A percentile compares a stretch with the other conserved stretches of the same genome.
phyloP scores from a whole-genome alignment of 2,113 vertebrate genomes.

The Ictidomys tridecemlineatus region DNA sequence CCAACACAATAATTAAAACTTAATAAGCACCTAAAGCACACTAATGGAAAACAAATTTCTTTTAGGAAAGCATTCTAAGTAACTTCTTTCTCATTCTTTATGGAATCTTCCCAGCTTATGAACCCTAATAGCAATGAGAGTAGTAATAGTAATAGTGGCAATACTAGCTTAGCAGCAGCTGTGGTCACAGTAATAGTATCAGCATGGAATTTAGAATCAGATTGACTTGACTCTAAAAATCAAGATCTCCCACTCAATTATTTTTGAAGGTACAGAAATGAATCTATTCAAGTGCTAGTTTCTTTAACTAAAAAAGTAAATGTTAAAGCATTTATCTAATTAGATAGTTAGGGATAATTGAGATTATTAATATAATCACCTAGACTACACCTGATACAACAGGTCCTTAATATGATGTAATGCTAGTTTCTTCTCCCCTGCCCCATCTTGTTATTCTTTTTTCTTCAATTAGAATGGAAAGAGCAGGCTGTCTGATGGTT shows the following conservation, averaged over 20 bases:
- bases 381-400: neutral
- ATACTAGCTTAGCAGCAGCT: neutral
- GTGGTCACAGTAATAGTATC: neutral
- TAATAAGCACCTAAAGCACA: neutral
- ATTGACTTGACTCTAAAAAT: neutral
- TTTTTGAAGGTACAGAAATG: neutral
- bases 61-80: neutral
- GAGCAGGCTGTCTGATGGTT: neutral
- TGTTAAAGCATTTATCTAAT: neutral
- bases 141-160: neutral
- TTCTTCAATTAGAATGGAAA: neutral
- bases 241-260: neutral
- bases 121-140: neutral
- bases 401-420: neutral
- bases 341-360: neutral
- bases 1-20: neutral
- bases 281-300: neutral
- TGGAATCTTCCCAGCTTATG: neutral
- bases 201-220: neutral
- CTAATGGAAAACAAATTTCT: neutral
- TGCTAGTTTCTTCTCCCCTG: neutral
- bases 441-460: neutral
- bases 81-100: neutral
- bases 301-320: neutral
- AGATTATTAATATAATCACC: neutral